Conservation (phyloP, 2,888 invertebrate genomes). For the Zonitis immaculata region DNA sequence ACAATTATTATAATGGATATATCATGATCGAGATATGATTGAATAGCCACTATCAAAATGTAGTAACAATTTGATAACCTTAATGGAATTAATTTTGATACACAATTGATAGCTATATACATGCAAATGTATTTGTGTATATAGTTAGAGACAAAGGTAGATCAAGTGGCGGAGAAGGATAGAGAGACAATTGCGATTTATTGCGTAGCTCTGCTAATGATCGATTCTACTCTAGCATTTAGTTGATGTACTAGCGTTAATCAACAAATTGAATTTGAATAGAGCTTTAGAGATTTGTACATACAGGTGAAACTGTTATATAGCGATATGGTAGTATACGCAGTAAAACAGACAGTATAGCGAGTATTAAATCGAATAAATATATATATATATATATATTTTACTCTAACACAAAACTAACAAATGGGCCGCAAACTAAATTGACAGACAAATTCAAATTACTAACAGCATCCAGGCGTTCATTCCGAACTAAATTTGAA, state of each 20-base stretch:
- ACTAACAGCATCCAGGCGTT: constrained; percentile 3
- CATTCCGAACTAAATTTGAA: too few species aligned
- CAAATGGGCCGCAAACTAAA: constrained; percentile 24
- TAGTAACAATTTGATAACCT: constrained; percentile 31
- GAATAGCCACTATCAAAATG: constrained; percentile 18
- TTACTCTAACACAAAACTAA: constrained; percentile 16
- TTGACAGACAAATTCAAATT: constrained; percentile 24
- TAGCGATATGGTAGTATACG: too few species aligned
- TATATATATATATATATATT: constrained; percentile 20
- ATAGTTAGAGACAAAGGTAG: not conserved
- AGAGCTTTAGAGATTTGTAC: constrained; percentile 27
- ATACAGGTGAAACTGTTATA: constrained; percentile 30
- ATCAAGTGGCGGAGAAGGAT: not conserved
- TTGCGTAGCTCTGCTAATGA: constrained; percentile 29
- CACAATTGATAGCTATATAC: constrained; percentile 31
- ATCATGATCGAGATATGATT: not conserved
- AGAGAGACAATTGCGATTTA: constrained; percentile 24
- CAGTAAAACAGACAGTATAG: constrained; percentile 12
- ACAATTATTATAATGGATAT: not conserved
- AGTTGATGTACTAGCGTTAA: constrained; percentile 37
- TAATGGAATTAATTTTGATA: constrained; percentile 38
- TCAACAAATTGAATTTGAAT: constrained; percentile 40
- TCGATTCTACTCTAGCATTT: constrained; percentile 36
- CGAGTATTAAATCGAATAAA: constrained; percentile 19
- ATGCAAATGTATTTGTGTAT: not conserved